phyloP scores from a whole-genome alignment of 2,113 vertebrate species.

The Forbesichthys agassizii region DNA sequence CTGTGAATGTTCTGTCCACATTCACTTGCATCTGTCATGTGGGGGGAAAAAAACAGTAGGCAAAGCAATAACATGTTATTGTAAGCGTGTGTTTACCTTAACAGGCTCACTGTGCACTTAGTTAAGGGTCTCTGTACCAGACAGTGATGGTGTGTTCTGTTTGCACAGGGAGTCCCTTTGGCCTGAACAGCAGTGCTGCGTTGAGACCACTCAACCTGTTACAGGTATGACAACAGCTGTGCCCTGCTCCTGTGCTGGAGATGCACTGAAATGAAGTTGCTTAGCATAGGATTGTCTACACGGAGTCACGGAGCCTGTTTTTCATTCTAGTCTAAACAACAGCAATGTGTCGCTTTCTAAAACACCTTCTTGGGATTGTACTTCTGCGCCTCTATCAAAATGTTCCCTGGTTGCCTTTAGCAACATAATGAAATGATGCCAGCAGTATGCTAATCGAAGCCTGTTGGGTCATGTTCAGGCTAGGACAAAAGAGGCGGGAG shows the following conservation, averaged over 20 bases:
- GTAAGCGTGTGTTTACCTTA: too few relatives aligned
- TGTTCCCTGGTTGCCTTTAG: neutral
- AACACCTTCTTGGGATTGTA: constrained; percentile 4
- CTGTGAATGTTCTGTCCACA: too few relatives aligned
- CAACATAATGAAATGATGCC: neutral
- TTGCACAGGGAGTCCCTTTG: constrained; percentile 87
- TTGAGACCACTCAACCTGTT: constrained; percentile 92
- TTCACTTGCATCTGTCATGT: too few relatives aligned
- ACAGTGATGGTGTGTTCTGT: constrained; percentile 58
- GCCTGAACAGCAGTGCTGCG: constrained; percentile 88
- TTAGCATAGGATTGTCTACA: constrained; percentile 2
- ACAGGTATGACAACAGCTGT: constrained; percentile 81
- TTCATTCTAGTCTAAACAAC: neutral
- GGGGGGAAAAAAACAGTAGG: too few relatives aligned
- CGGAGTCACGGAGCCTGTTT: constrained; percentile 15
- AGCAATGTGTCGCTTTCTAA: neutral
- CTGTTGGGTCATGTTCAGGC: neutral
- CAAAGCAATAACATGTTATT: too few relatives aligned
- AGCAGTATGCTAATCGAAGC: too few relatives aligned
- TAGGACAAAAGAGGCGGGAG: neutral
- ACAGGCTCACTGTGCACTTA: too few relatives aligned
- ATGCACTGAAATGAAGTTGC: constrained; percentile 19
- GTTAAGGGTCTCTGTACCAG: neutral
- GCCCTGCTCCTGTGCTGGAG: constrained; percentile 6
- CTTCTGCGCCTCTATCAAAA: constrained; percentile 15